phyloP scores from a whole-genome alignment of 2,797 vertebrate genomes.

The Falco naumanni region DNA sequence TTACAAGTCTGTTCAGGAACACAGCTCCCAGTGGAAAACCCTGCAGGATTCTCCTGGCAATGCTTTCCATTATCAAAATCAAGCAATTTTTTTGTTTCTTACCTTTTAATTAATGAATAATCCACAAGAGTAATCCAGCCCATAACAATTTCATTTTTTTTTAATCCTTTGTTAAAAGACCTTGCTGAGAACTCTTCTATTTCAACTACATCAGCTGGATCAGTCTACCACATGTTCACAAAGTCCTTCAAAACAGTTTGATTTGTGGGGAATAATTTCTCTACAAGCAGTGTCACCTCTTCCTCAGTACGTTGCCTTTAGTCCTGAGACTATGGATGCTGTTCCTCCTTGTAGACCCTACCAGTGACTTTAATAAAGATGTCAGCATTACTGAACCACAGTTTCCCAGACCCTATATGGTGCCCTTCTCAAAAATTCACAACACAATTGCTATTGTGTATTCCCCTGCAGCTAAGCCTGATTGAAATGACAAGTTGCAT shows the following conservation, averaged over 20 bases:
- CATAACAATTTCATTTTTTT: not conserved
- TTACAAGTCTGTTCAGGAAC: not conserved
- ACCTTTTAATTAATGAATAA: slow-evolving; percentile 16
- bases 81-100: not conserved
- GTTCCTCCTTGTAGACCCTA: not conserved
- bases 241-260: not conserved
- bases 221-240: not conserved
- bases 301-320: not conserved
- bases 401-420: not conserved
- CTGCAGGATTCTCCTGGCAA: not conserved
- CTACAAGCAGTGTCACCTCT: not conserved
- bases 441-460: not conserved
- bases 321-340: not conserved
- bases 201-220: not conserved
- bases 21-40: not conserved
- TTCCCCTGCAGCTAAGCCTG: not conserved
- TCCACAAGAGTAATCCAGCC: not conserved
- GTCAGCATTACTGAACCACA: not conserved
- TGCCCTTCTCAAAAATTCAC: not conserved
- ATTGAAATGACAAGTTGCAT: not conserved
- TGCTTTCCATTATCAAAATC: not conserved
- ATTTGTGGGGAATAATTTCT: not conserved
- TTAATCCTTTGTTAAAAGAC: not conserved
- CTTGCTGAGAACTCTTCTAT: not conserved
- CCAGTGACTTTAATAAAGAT: not conserved